phyloP scores from a whole-genome alignment of 2,113 vertebrate genomes.

The Heterotilapia buettikoferi region DNA sequence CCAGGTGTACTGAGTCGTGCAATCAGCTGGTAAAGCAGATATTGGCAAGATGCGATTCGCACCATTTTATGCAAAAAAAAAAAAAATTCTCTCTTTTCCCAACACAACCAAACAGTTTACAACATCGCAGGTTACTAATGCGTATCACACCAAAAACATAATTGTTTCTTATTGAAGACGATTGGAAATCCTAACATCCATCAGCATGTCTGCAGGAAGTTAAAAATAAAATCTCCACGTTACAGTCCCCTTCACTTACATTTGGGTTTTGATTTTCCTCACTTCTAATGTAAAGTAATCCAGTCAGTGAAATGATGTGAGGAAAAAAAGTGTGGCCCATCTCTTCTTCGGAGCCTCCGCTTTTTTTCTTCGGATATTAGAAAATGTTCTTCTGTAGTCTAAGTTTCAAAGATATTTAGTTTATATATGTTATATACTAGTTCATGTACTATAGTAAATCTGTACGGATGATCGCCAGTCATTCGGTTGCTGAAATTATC shows the following conservation, averaged over 20 bases:
- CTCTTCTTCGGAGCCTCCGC: fast-evolving
- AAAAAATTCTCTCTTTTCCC: neutral
- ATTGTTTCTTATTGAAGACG: neutral
- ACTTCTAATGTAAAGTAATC: neutral
- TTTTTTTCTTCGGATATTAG: neutral
- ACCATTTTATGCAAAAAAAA: neutral
- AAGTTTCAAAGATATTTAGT: neutral
- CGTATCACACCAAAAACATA: neutral
- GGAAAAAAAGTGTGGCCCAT: neutral
- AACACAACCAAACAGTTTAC: neutral
- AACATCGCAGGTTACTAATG: neutral
- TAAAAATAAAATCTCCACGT: neutral
- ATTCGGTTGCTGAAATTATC: neutral
- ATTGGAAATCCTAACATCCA: neutral
- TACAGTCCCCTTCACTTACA: neutral
- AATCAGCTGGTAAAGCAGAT: neutral
- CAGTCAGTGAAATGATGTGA: neutral
- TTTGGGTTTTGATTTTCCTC: neutral
- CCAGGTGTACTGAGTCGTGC: neutral
- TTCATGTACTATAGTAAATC: neutral
- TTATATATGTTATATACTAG: neutral
- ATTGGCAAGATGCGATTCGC: fast-evolving
- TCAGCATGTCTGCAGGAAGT: neutral
- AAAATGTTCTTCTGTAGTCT: neutral
- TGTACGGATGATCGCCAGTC: neutral